Evolutionary conservation across 2,797 vertebrate species (phyloP).

Genomic region (Pangasius macronema): DNA sequence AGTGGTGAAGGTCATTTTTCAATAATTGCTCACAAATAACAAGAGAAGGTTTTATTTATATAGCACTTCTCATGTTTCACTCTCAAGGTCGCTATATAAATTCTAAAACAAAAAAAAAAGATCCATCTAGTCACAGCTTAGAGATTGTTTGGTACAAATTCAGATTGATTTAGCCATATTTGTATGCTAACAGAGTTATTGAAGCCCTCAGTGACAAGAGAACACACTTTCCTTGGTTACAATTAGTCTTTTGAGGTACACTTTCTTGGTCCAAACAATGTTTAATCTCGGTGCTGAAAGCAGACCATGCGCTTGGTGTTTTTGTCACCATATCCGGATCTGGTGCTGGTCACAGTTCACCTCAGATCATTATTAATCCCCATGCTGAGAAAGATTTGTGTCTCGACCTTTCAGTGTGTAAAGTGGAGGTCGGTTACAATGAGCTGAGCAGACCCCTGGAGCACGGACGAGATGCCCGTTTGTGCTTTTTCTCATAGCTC

Average conservation of each 20-base stretch:
- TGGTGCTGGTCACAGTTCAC: conserved; percentile 17
- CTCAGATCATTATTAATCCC: conserved; percentile 8
- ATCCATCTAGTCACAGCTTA: neutral
- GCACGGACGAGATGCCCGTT: conserved; percentile 4
- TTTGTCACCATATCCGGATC: neutral
- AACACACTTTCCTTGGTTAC: neutral
- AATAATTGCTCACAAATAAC: neutral
- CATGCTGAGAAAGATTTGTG: conserved; percentile 26
- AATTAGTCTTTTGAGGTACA: neutral
- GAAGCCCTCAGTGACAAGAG: neutral
- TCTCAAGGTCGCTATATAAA: conserved; percentile 5
- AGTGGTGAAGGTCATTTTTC: neutral
- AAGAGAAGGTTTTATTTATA: neutral
- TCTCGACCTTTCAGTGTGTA: conserved; percentile 19
- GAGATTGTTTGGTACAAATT: conserved; percentile 1
- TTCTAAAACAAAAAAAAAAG: neutral
- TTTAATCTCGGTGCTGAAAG: neutral
- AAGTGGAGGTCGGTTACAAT: neutral
- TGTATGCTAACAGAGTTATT: neutral
- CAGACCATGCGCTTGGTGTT: neutral
- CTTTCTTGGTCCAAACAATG: neutral
- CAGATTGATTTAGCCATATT: neutral
- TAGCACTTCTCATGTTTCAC: neutral
- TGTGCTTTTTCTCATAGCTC: neutral
- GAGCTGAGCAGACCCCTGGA: neutral